Evolutionary conservation across 2,113 vertebrate genomes (phyloP).

Genomic region (Phyllostomus discolor): DNA sequence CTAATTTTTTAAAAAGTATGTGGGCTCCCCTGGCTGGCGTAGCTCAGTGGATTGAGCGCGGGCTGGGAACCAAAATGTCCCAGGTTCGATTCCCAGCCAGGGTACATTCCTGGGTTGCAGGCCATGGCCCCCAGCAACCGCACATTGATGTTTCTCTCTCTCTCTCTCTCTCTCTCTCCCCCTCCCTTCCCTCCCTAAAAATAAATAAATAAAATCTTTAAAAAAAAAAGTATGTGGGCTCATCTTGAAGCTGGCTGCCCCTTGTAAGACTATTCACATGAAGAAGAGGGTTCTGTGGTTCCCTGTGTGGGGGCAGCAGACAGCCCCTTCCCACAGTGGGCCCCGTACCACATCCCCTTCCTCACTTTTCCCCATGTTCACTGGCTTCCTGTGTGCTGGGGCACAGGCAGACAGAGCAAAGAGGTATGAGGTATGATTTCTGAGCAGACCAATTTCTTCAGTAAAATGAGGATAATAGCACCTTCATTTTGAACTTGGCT

Average conservation of each 20-base stretch:
- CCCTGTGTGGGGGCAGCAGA: no score
- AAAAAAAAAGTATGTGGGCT: not conserved
- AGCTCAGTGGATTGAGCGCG: no score
- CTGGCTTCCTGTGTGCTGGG: not conserved
- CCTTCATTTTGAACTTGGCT: not conserved
- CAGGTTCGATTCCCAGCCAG: no score
- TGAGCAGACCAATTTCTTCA: not conserved
- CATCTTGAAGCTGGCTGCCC: not conserved
- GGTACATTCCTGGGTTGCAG: no score
- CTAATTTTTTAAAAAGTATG: not conserved
- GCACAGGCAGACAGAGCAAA: not conserved
- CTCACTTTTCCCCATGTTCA: not conserved
- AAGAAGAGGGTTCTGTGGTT: not conserved
- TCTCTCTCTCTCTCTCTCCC: no score
- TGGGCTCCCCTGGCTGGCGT: no score
- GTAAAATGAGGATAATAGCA: not conserved
- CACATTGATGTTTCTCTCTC: no score
- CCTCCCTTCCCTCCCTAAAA: no score
- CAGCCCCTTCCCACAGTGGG: not conserved
- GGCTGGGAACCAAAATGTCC: no score
- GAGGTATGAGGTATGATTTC: not conserved
- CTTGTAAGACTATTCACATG: fast-evolving
- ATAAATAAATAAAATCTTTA: no score
- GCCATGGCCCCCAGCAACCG: no score
- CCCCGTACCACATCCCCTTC: fast-evolving